Conservation (phyloP, 2,888 invertebrate genomes). For the Macaria notata region DNA sequence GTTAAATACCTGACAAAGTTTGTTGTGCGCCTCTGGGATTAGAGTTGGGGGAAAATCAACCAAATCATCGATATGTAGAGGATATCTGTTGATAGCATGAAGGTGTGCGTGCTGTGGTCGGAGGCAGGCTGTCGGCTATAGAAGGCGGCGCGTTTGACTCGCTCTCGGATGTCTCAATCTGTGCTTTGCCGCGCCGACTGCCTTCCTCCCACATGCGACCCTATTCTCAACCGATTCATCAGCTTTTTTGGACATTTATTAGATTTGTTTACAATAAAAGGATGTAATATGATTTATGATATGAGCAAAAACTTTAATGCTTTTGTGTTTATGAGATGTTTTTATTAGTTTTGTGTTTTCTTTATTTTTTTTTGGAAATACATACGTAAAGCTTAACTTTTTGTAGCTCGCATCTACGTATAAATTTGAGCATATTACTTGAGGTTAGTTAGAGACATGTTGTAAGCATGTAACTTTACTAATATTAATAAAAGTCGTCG, state of each 20-base stretch:
- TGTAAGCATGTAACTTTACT: no score
- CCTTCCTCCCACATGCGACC: conserved; percentile 54
- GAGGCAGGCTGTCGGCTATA: conserved; percentile 57
- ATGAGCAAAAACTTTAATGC: conserved; percentile 12
- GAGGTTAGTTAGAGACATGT: no score
- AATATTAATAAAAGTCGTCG: no score
- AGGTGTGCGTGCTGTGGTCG: conserved; percentile 35
- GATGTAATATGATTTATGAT: conserved; percentile 35
- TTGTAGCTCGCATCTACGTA: no score
- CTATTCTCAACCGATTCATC: conserved; percentile 14
- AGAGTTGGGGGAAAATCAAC: conserved; percentile 31
- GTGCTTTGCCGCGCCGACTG: conserved; percentile 59
- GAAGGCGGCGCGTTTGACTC: conserved; percentile 74
- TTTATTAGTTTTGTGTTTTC: no score
- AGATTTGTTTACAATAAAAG: conserved; percentile 39
- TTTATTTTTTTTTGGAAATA: no score
- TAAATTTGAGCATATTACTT: no score
- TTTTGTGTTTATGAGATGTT: neutral
- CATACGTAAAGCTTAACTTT: no score
- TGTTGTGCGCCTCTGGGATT: conserved; percentile 16
- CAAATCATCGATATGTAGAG: conserved; percentile 30
- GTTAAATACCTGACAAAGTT: conserved; percentile 62
- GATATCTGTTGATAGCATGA: conserved; percentile 1
- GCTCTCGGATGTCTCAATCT: conserved; percentile 79
- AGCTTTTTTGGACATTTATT: conserved; percentile 34